Percentiles rank a stretch among this genome's conserved stretches.
Conservation (phyloP, 1,140 invertebrate species). For the Lysiphlebus fabarum region DNA sequence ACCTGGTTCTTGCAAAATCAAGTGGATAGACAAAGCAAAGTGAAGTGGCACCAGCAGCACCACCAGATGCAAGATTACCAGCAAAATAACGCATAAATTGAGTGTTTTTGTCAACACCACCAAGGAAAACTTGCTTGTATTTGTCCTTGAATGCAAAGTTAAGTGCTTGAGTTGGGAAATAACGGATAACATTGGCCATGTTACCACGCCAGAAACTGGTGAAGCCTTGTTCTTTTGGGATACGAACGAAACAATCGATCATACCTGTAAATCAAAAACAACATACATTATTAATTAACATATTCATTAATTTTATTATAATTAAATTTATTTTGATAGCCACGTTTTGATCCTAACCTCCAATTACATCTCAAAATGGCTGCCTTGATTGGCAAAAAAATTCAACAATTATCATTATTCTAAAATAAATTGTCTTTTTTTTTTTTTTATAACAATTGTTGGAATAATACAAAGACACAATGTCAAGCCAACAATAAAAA, state of each 20-base stretch:
- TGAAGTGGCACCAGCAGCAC: conserved; percentile 90
- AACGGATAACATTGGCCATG: conserved; percentile 86
- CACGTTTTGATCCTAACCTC: conserved; percentile 20
- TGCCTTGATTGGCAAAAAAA: not conserved
- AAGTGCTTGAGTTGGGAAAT: conserved; percentile 93
- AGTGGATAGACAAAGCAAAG: conserved; percentile 94
- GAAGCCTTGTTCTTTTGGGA: conserved; percentile 83
- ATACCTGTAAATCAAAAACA: conserved; percentile 64
- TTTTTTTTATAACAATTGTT: no score
- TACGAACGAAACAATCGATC: conserved; percentile 80
- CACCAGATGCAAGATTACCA: conserved; percentile 88
- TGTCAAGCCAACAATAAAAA: no score
- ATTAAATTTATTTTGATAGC: not conserved
- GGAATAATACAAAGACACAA: no score
- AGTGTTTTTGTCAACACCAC: conserved; percentile 83
- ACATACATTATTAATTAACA: not conserved
- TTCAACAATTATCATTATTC: not conserved
- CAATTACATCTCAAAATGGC: not conserved
- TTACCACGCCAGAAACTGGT: conserved; percentile 91
- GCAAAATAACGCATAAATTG: conserved; percentile 83
- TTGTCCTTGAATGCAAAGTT: conserved; percentile 96
- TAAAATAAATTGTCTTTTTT: not conserved
- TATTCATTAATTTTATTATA: not conserved
- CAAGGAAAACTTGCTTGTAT: conserved; percentile 81
- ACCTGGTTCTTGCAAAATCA: conserved; percentile 92